Base-by-base conservation (phyloP, 2,113 vertebrate genomes). In the Coptodon bakossiorum region DNA sequence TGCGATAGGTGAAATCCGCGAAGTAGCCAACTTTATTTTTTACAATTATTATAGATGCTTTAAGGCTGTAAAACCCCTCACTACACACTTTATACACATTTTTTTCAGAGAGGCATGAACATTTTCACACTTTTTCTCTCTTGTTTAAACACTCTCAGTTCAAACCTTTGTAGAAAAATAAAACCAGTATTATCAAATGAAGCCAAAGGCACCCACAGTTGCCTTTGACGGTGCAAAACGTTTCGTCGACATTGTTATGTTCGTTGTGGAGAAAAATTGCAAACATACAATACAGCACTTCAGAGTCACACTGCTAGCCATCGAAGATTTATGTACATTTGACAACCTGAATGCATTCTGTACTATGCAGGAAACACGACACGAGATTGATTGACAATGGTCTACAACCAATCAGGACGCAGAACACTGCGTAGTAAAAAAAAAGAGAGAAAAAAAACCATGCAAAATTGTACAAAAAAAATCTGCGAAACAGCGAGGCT, bases 401-500 rank as follows among this genome's bases (percentile, higher is more conserved):
- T 27, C 24, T 57, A 57, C 0, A 57, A 22, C 54, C 57, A 34
- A 61, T 61, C 57, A 34, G 57, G 57, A 61, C 0, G 16, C 57
- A 61, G 57, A 61, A 34, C 57, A 19, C 57, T 0, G 9, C 0
- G 2, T 61, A 61, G 59, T 61, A 61, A 61, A 61, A 61, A 19
- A 31, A 13, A 14, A 27, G 3, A n/a, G 1, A 0, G 3, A 29
- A 59, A 29, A 31, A 50, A 52, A 0, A 5, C 19, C 52, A 61
- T 4, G 9, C 29, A 19, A 61, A 34, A 34, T 34, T 61, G 16
- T 61, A 61, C 59, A 29, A 6, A 61, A 61, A 61, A 34, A 34
- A 61, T 61, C 16, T 61, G 57, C 29, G 1, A 61, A 31, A 61
- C 57, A 31, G 2, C 5, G 2, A 34, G 57, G 57, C 29, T 19